Evolutionary conservation across 1,140 invertebrate species (phyloP).

Genomic region (Calliopsis andreniformis): DNA sequence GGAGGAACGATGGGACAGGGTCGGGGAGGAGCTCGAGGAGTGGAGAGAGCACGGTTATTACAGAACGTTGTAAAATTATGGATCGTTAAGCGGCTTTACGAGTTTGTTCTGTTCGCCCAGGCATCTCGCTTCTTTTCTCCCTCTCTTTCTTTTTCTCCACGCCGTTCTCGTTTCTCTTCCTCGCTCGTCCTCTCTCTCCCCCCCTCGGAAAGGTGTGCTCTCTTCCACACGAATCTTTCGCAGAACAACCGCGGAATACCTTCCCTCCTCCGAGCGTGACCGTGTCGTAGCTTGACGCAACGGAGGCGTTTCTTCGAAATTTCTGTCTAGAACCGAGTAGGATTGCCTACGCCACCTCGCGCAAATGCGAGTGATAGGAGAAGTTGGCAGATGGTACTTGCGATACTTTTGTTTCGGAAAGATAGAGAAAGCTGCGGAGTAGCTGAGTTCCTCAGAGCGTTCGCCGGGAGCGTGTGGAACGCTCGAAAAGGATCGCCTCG

Average conservation of each 20-base stretch:
- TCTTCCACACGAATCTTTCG: neutral
- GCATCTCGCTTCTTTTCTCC: conserved; percentile 50
- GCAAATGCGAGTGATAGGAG: too few relatives aligned
- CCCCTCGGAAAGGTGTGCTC: conserved; percentile 12
- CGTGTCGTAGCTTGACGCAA: neutral
- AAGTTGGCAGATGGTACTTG: too few relatives aligned
- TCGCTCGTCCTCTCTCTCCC: conserved; percentile 38
- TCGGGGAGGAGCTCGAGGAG: conserved; percentile 27
- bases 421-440: conserved; percentile 30
- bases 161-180: conserved; percentile 45
- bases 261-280: conserved; percentile 4
- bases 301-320: conserved; percentile 8
- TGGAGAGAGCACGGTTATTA: conserved; percentile 70
- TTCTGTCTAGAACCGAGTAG: too few relatives aligned
- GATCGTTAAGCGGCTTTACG: conserved; percentile 77
- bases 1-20: conserved; percentile 17
- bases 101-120: conserved; percentile 74
- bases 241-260: conserved; percentile 3
- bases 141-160: conserved; percentile 30
- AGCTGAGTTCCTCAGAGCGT: conserved; percentile 13
- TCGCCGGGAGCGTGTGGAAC: conserved; percentile 11
- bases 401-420: neutral
- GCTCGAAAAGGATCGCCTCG: conserved; percentile 44
- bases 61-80: conserved; percentile 78
- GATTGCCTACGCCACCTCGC: too few relatives aligned